Conservation (phyloP, 2,797 vertebrate genomes). For the Squalus acanthias region DNA sequence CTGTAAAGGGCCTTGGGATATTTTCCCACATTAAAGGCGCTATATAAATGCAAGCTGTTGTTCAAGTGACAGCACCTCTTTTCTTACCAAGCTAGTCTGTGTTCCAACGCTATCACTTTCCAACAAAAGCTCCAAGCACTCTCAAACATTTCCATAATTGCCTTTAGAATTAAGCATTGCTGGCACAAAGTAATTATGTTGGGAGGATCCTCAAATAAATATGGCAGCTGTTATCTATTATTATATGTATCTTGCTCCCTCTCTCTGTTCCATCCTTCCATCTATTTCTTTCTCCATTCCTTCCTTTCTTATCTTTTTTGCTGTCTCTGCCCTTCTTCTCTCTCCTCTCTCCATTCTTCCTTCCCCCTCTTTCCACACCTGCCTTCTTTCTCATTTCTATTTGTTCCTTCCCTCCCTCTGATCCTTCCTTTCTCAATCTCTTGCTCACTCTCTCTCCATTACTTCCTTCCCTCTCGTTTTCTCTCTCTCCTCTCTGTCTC, state of each 20-base stretch:
- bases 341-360: neutral
- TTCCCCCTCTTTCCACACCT: neutral
- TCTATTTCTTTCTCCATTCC: neutral
- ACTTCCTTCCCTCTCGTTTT: neutral
- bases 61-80: neutral
- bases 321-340: neutral
- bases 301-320: neutral
- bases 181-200: neutral
- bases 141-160: neutral
- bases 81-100: neutral
- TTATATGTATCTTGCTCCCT: neutral
- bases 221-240: neutral
- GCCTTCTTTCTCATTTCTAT: neutral
- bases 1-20: neutral
- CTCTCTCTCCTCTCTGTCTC: neutral
- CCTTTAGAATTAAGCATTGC: neutral
- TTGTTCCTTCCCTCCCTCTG: neutral
- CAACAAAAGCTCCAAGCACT: neutral
- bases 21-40: neutral
- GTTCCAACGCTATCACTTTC: neutral
- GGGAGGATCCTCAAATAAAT: neutral
- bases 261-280: neutral
- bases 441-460: no score
- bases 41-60: neutral
- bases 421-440: no score